Percentiles rank a stretch among this genome's conserved stretches.
Conservation (phyloP, 2,888 invertebrate species). For the Aricia artaxerxes region DNA sequence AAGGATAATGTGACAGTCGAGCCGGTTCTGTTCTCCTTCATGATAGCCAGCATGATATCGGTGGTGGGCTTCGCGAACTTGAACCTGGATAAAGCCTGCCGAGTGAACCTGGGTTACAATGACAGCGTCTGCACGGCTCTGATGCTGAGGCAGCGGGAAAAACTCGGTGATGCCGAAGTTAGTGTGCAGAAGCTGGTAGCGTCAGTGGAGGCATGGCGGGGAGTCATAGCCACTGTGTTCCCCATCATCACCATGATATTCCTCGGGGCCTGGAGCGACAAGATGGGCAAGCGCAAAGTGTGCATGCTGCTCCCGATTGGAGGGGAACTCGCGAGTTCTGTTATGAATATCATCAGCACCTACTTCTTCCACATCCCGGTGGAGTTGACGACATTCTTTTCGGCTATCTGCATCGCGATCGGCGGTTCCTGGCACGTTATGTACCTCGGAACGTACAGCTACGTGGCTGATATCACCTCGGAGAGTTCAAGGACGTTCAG, state of each 20-base stretch:
- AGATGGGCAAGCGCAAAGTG: slow-evolving; percentile 79
- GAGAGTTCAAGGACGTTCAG: slow-evolving; percentile 80
- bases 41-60: slow-evolving; percentile 84
- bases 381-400: slow-evolving; percentile 76
- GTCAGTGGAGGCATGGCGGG: slow-evolving; percentile 78
- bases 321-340: slow-evolving; percentile 76
- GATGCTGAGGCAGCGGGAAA: slow-evolving; percentile 84
- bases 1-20: slow-evolving; percentile 83
- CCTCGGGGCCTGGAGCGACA: slow-evolving; percentile 83
- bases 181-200: slow-evolving; percentile 82
- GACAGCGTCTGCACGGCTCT: slow-evolving; percentile 86
- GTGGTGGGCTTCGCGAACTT: slow-evolving; percentile 90
- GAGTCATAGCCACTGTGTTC: slow-evolving; percentile 75
- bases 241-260: slow-evolving; percentile 79
- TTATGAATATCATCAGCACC: slow-evolving; percentile 76
- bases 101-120: slow-evolving; percentile 87
- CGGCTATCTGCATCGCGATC: slow-evolving; percentile 74
- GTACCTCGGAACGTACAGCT: slow-evolving; percentile 81
- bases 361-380: slow-evolving; percentile 78
- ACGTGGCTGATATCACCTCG: slow-evolving; percentile 81
- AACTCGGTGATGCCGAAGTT: slow-evolving; percentile 83
- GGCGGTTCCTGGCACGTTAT: slow-evolving; percentile 81
- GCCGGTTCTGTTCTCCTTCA: slow-evolving; percentile 83
- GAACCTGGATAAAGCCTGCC: slow-evolving; percentile 91
- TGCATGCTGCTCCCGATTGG: slow-evolving; percentile 80